phyloP scores from a whole-genome alignment of 2,797 vertebrate species.

The Synanceia verrucosa region DNA sequence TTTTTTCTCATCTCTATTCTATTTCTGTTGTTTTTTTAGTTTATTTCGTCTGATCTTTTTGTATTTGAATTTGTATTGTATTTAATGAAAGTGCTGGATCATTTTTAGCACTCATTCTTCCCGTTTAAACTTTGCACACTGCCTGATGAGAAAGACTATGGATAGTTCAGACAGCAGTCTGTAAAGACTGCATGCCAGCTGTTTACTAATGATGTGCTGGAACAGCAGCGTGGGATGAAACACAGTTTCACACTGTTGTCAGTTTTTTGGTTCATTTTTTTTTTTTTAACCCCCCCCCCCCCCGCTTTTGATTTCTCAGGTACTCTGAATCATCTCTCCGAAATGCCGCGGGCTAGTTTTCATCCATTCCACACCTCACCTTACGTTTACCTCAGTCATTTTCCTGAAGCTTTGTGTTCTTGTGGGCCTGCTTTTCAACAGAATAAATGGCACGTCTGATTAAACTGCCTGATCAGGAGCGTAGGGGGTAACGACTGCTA shows the following conservation, averaged over 20 bases:
- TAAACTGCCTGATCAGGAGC: background rate
- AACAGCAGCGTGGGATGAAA: background rate
- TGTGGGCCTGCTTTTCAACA: constrained; percentile 5
- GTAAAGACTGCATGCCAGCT: background rate
- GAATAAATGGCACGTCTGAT: constrained; percentile 18
- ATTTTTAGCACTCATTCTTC: background rate
- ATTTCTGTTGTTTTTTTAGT: background rate
- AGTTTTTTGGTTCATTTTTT: constrained; percentile 1
- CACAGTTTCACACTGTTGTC: background rate
- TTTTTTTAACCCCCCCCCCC: too few species aligned
- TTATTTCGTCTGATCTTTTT: background rate
- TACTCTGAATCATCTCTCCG: constrained; percentile 34
- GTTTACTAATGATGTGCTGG: constrained; percentile 12
- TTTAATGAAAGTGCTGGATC: background rate
- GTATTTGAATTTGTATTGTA: background rate
- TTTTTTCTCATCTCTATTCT: background rate
- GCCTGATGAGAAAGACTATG: background rate
- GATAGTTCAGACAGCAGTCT: background rate
- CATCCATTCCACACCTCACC: constrained; percentile 19
- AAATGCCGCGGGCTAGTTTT: constrained; percentile 41
- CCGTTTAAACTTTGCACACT: background rate
- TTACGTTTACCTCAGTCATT: constrained; percentile 29
- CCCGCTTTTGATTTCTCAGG: constrained; percentile 3
- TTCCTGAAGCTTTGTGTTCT: constrained; percentile 25
- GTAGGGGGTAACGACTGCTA: background rate